Conservation (phyloP, 2,888 invertebrate genomes). For the Malthinus flaveolus region DNA sequence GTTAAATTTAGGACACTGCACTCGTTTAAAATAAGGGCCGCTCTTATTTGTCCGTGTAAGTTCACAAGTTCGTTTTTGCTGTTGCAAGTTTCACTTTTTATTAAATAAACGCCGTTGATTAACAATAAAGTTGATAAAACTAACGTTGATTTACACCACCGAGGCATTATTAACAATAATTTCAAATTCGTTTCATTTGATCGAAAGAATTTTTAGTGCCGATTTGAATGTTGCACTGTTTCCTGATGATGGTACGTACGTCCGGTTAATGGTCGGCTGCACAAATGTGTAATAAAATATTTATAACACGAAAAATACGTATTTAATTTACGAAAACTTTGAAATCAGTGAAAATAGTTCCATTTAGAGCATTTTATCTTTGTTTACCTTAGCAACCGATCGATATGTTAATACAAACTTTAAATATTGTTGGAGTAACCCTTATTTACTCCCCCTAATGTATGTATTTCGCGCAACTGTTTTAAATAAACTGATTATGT, state of each 20-base stretch:
- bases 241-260: slow-evolving; percentile 22
- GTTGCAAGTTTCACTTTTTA: slow-evolving; percentile 8
- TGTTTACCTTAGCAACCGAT: slow-evolving; percentile 28
- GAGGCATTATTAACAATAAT: not conserved
- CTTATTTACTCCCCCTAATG: too few species aligned
- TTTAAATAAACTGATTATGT: too few species aligned
- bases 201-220: not conserved
- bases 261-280: slow-evolving; percentile 28
- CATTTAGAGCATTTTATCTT: slow-evolving; percentile 4
- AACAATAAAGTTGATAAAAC: not conserved
- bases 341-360: too few species aligned
- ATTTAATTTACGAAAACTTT: too few species aligned
- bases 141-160: not conserved
- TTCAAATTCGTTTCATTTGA: not conserved
- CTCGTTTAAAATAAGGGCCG: slow-evolving; percentile 44
- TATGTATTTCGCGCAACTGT: too few species aligned
- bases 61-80: slow-evolving; percentile 30
- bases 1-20: slow-evolving; percentile 35
- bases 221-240: slow-evolving; percentile 15
- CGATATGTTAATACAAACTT: slow-evolving; percentile 24
- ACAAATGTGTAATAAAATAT: slow-evolving; percentile 21
- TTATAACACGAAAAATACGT: slow-evolving; percentile 1
- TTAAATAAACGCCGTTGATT: not conserved
- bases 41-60: slow-evolving; percentile 42
- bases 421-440: not conserved